Percentiles rank a stretch among this genome's conserved stretches.
Evolutionary conservation across 2,113 vertebrate species (phyloP).

Genomic region (Esox niger): DNA sequence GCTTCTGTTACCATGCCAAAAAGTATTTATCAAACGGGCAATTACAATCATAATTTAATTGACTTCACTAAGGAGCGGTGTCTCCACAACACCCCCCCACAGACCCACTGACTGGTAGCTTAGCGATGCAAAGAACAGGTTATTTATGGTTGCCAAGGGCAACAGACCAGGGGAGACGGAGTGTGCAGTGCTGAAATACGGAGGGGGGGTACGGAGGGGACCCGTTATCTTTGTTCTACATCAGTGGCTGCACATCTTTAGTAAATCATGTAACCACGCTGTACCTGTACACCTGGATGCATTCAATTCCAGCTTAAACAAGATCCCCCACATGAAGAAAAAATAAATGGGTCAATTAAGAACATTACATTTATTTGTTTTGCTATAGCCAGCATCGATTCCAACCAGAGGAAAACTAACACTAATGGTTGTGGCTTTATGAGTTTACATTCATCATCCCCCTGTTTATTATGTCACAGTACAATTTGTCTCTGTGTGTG

Average conservation of each 20-base stretch:
- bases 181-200: background rate
- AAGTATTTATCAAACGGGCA: too few relatives aligned
- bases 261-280: background rate
- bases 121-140: conserved; percentile 32
- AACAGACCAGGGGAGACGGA: conserved; percentile 38
- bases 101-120: background rate
- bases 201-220: conserved; percentile 15
- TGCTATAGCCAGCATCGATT: background rate
- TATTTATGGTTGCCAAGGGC: conserved; percentile 65
- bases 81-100: background rate
- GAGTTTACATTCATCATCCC: background rate
- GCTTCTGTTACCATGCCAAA: too few relatives aligned
- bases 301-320: background rate
- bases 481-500: too few relatives aligned
- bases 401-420: background rate
- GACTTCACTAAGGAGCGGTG: background rate
- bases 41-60: too few relatives aligned
- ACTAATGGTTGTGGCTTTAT: background rate
- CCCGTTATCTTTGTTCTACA: conserved; percentile 42
- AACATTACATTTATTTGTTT: background rate
- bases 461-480: background rate
- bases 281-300: conserved; percentile 14
- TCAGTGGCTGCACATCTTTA: conserved; percentile 40
- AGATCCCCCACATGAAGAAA: background rate
- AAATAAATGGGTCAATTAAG: background rate